A percentile compares a stretch with the other conserved stretches of the same genome.
phyloP scores from a whole-genome alignment of 1,140 invertebrate species.

The Drosophila pseudoobscura region DNA sequence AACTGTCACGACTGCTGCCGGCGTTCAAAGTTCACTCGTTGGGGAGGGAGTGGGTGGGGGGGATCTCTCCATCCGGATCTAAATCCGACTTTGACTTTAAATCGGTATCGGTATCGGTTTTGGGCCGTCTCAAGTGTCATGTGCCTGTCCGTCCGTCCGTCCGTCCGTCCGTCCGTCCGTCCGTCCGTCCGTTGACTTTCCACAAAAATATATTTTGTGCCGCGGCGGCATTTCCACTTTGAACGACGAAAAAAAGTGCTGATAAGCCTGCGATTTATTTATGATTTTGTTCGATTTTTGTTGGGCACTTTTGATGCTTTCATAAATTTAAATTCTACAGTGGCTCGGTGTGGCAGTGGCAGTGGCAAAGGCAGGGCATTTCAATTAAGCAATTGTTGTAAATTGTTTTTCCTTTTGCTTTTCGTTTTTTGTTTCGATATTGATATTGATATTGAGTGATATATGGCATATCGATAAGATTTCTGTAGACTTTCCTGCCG shows the following conservation, averaged over 20 bases:
- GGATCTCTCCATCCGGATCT: constrained; percentile 4
- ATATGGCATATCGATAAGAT: constrained; percentile 50
- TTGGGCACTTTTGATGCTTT: constrained; percentile 55
- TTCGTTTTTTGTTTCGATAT: not conserved
- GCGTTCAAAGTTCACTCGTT: constrained; percentile 44
- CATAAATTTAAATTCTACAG: constrained; percentile 74
- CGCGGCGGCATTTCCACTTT: constrained; percentile 9
- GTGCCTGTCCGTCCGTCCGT: constrained; percentile 21
- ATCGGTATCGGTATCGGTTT: constrained; percentile 21
- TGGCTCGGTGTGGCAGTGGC: constrained; percentile 21
- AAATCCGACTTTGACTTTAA: not conserved
- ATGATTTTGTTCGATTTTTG: constrained; percentile 73
- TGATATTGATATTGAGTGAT: constrained; percentile 68
- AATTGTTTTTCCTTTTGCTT: constrained; percentile 53
- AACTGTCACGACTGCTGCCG: constrained; percentile 19
- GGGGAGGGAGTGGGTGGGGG: not conserved
- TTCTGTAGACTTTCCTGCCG: not conserved
- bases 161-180: constrained; percentile 6
- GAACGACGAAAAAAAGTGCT: constrained; percentile 35
- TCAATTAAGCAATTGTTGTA: constrained; percentile 81
- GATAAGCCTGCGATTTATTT: constrained; percentile 79
- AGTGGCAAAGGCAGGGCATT: constrained; percentile 19
- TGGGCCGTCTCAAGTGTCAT: constrained; percentile 35
- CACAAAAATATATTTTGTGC: constrained; percentile 37
- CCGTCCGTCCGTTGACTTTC: constrained; percentile 50